phyloP scores from a whole-genome alignment of 1,140 invertebrate genomes.

The Dendroctonus valens region DNA sequence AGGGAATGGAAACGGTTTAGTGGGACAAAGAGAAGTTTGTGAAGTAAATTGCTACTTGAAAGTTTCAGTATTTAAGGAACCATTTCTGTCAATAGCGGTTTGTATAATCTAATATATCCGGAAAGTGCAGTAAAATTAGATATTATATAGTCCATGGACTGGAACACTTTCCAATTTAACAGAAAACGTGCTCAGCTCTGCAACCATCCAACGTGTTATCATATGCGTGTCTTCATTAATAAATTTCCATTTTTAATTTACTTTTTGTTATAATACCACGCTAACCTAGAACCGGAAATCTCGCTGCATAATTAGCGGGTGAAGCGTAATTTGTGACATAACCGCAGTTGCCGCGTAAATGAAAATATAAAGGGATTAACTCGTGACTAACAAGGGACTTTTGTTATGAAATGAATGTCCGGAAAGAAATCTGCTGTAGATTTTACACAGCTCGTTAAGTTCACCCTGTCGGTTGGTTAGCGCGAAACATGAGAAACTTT shows the following conservation, averaged over 20 bases:
- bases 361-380: constrained; percentile 18
- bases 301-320: constrained; percentile 14
- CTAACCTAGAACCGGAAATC: constrained; percentile 10
- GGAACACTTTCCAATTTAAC: too few relatives aligned
- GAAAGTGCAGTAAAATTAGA: too few relatives aligned
- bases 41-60: background rate
- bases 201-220: too few relatives aligned
- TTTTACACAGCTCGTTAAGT: too few relatives aligned
- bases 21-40: background rate
- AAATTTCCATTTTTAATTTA: constrained; percentile 7
- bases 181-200: too few relatives aligned
- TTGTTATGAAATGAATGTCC: constrained; percentile 1
- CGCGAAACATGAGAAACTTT: too few relatives aligned
- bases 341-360: constrained; percentile 15
- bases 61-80: background rate
- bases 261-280: constrained; percentile 10
- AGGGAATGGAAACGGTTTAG: background rate
- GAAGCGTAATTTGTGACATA: constrained; percentile 17
- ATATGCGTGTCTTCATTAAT: background rate
- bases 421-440: background rate
- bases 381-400: constrained; percentile 15
- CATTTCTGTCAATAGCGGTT: too few relatives aligned
- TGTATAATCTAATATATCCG: too few relatives aligned
- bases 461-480: too few relatives aligned
- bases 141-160: too few relatives aligned